Evolutionary conservation across 2,888 invertebrate genomes (phyloP).

Genomic region (Chalcosyrphus nemorum): DNA sequence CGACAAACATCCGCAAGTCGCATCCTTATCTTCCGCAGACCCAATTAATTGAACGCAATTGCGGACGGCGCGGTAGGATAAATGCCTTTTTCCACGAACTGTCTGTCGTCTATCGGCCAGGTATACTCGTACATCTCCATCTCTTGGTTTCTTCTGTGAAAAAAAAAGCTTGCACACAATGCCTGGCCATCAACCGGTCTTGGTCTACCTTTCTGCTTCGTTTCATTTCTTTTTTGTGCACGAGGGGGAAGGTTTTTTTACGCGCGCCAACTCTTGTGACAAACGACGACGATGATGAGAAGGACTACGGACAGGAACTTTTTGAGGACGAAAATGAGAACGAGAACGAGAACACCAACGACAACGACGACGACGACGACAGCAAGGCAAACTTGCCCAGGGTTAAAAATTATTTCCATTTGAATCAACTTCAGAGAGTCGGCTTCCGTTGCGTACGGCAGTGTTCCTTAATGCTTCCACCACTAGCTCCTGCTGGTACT

Average conservation of each 20-base stretch:
- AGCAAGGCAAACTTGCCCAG: slow-evolving; percentile 67
- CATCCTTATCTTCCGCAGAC: slow-evolving; percentile 63
- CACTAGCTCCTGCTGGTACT: slow-evolving; percentile 25
- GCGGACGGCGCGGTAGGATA: slow-evolving; percentile 57
- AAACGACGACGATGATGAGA: slow-evolving; percentile 57
- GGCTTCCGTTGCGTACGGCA: slow-evolving; percentile 67
- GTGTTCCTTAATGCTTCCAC: slow-evolving; percentile 62
- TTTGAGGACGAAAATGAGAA: slow-evolving; percentile 21
- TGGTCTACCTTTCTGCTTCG: slow-evolving; percentile 38
- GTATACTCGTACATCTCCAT: slow-evolving; percentile 2
- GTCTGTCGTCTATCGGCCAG: slow-evolving; percentile 22
- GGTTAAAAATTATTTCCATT: slow-evolving; percentile 73
- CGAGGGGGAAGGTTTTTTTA: slow-evolving; percentile 37
- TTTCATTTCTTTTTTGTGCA: slow-evolving; percentile 34
- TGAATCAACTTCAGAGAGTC: slow-evolving; percentile 71
- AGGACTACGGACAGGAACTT: slow-evolving; percentile 21
- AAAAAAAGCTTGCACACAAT: slow-evolving; percentile 37
- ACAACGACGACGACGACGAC: slow-evolving; percentile 6
- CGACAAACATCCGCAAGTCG: slow-evolving; percentile 64
- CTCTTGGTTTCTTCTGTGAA: too few relatives aligned
- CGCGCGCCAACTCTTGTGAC: slow-evolving; percentile 56
- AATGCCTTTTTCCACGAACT: slow-evolving; percentile 20
- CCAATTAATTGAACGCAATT: slow-evolving; percentile 72
- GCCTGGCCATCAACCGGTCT: slow-evolving; percentile 47
- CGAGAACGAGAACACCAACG: slow-evolving; percentile 20